Evolutionary conservation across 2,113 vertebrate species (phyloP), one percentile per base, ranked within the genome.

Genomic region (Egretta garzetta): DNA sequence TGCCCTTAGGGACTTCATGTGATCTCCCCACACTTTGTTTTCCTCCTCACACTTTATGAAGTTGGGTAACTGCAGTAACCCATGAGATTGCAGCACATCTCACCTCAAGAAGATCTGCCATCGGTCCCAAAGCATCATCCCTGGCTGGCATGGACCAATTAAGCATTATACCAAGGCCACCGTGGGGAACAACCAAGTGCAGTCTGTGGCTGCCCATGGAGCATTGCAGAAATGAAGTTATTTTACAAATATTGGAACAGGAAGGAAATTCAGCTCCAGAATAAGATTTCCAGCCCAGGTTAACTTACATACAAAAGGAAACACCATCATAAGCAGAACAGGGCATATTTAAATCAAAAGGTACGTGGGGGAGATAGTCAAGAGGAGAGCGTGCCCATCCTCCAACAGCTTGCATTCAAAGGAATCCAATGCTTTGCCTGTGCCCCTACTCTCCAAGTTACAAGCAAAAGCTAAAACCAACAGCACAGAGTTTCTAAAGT

Each of bases 211-310:
- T 39, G 55, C 21, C 74, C 24, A 41, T 14, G 80, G 3, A 76
- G 24, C 9, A 9, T 1, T 37, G 12, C 23, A 45, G n/a, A 32
- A 91, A 24, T 4, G 2, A 12, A 0, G 0, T 10, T 33, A 47
- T 28, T 60, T 37, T 63, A 53, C 41, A 66, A 58, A 58, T 24
- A 47, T 2, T 12, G 18, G 11, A 59, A n/a, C 2, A 82, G 68
- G 18, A 30, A 63, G 28, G 24, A 62, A 89, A 62, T 62, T 5
- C 19, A 47, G 23, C 55, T 59, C n/a, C 53, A 26, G 43, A 72
- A n/a, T 20, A 19, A 68, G 35, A 68, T 23, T 32, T 12, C n/a
- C 27, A 77, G 43, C 13, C 30, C 56, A 66, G 50, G 24, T 27
- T 21, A 53, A 58, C 5, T 64, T 27, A 28, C 9, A 22, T 4